Evolutionary conservation across 2,888 invertebrate genomes (phyloP).

Genomic region (Zygaena filipendulae): DNA sequence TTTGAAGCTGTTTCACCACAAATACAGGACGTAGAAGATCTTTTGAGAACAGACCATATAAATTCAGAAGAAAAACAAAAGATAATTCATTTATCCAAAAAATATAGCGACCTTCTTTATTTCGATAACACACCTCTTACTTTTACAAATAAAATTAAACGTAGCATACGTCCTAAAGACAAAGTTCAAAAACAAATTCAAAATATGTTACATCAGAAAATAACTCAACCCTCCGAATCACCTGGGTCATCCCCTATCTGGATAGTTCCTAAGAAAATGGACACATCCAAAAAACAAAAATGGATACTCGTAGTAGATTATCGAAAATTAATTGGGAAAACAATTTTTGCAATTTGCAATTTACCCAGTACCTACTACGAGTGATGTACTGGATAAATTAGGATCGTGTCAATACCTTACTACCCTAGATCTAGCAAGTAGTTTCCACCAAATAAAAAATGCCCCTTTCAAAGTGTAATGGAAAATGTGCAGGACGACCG

Average conservation of each 20-base stretch:
- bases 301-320: background rate
- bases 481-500: no score
- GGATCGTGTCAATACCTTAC: slow-evolving; percentile 2
- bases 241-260: background rate
- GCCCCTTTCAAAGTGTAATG: no score
- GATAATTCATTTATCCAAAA: background rate
- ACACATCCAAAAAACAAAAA: background rate
- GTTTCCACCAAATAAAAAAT: slow-evolving; percentile 4
- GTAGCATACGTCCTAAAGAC: background rate
- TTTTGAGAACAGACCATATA: background rate
- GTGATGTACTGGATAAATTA: slow-evolving; percentile 2
- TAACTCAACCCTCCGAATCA: background rate
- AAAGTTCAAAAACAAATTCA: background rate
- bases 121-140: background rate
- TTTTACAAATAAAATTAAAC: background rate
- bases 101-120: background rate
- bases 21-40: background rate
- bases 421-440: slow-evolving; percentile 1
- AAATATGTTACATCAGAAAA: background rate
- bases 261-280: background rate
- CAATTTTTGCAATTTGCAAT: background rate
- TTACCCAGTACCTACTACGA: slow-evolving; percentile 3
- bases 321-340: background rate
- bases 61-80: background rate
- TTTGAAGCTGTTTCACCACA: no score